Evolutionary conservation across 1,140 invertebrate genomes (phyloP), one percentile per base, ranked within the genome.

Genomic region (Bombus pyrosoma): DNA sequence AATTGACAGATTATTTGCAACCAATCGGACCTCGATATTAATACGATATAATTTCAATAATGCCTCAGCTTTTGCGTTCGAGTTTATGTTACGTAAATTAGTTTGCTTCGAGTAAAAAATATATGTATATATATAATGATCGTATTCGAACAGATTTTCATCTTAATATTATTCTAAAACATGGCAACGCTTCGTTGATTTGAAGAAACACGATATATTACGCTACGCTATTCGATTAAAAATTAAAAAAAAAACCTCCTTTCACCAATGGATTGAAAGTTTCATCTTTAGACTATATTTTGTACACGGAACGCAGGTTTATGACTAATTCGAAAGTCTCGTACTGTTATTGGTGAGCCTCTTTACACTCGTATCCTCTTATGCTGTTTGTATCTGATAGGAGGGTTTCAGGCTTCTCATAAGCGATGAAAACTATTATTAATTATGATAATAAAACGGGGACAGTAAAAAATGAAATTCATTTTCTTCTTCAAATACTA

Each of bases 391-490:
- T 3, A n/a, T 59, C 9, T 41, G 28, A 22, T 53, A 47, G 12
- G 39, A 66, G 6, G 39, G 10, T n/a, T 37, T 41, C 72, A 57
- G 77, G 28, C 59, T 39, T 53, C 15, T 69, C 53, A 41, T n/a
- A 43, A 59, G 22, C 34, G 83, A 85, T 39, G n/a, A 69, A 5
- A 22, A 68, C 47, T 71, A 47, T 66, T 57, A 75, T 59, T n/a
- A 57, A 57, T 39, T 62, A 43, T 83, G 53, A 37, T 47, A 66
- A 57, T 75, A 37, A 62, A 68, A 62, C 53, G 32, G 25, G 39
- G 22, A 62, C 22, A 71, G 66, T 69, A 79, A 85, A 77, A 81
- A 64, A 62, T 75, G 18, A 43, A 76, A 75, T 68, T 82, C 71
- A 64, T 69, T 64, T 59, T 32, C n/a, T 62, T 62, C 64, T 37